Conservation (phyloP, 2,113 vertebrate genomes). For the Callipepla californica region DNA sequence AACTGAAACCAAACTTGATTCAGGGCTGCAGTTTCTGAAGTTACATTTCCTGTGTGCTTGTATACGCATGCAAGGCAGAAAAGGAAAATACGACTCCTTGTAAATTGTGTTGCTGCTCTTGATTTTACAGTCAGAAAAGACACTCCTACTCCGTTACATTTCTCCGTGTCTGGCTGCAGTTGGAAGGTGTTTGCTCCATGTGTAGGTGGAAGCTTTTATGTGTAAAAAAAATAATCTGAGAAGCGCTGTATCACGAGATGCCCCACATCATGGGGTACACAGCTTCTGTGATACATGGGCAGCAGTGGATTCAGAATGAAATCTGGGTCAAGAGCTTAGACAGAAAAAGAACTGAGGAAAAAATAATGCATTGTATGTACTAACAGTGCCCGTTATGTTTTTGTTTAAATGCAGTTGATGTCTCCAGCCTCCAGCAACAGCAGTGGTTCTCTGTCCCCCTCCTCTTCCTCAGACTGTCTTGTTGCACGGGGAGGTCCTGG, state of each 20-base stretch:
- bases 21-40: neutral
- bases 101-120: neutral
- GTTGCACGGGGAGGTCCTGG: constrained; percentile 82
- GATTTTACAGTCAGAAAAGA: neutral
- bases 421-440: constrained; percentile 95
- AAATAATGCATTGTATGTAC: neutral
- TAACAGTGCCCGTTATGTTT: neutral
- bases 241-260: neutral
- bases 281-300: neutral
- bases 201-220: neutral
- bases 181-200: neutral
- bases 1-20: neutral
- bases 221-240: neutral
- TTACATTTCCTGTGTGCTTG: neutral
- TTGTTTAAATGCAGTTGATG: constrained; percentile 83
- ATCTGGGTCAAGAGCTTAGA: neutral
- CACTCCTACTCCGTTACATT: neutral
- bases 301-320: neutral
- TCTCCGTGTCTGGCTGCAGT: neutral
- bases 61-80: neutral
- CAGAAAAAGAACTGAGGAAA: neutral
- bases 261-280: neutral
- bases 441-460: constrained; percentile 92
- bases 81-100: neutral
- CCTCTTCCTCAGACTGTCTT: constrained; percentile 91